A percentile compares a stretch with the other conserved stretches of the same genome.
Evolutionary conservation across 2,113 vertebrate genomes (phyloP).

Genomic region (Patagioenas fasciata): DNA sequence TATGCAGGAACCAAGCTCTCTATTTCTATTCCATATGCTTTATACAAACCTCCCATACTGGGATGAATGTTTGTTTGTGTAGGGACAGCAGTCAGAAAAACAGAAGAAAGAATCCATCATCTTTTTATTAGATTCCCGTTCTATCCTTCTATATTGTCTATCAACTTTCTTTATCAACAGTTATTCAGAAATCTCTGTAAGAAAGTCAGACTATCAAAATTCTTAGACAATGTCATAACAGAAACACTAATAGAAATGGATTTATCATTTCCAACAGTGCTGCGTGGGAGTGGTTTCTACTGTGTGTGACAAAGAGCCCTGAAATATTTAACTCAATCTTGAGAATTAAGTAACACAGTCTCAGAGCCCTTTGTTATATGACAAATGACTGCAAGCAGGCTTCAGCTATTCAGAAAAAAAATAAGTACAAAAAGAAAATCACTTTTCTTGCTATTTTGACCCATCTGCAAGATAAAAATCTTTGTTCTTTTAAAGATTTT

Average conservation of each 20-base stretch:
- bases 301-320: rapidly evolving
- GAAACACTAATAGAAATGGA: background rate
- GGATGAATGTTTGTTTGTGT: background rate
- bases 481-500: background rate
- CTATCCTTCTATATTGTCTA: background rate
- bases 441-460: background rate
- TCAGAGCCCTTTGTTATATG: background rate
- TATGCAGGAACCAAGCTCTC: background rate
- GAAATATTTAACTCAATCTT: background rate
- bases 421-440: background rate
- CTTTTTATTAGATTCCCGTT: background rate
- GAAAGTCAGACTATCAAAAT: background rate
- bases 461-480: background rate
- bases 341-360: background rate
- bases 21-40: background rate
- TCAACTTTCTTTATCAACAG: background rate
- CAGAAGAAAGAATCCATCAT: background rate
- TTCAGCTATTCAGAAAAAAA: background rate
- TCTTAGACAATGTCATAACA: background rate
- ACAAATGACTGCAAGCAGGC: background rate
- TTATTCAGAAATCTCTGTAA: background rate
- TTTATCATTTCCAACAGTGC: background rate
- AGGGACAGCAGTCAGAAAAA: background rate
- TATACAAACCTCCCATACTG: background rate
- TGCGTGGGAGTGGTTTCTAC: background rate